A percentile compares a stretch with the other conserved stretches of the same genome.
Evolutionary conservation across 2,797 vertebrate genomes (phyloP).

Genomic region (Paguma larvata): DNA sequence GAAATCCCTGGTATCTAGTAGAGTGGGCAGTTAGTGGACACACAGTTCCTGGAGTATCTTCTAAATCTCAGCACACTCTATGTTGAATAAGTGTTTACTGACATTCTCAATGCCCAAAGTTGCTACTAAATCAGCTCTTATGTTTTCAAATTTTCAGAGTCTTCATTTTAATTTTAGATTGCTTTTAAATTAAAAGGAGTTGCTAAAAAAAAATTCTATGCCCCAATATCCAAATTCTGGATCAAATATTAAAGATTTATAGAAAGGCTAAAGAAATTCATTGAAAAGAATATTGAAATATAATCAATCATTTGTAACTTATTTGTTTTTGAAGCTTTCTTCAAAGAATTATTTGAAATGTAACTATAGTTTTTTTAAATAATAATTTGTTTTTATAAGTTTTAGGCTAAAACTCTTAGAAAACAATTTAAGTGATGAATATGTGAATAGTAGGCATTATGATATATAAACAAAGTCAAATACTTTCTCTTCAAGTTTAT

Average conservation of each 20-base stretch:
- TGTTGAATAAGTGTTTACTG: background rate
- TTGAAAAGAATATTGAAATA: constrained; percentile 23
- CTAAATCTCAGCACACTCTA: background rate
- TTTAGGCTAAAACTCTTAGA: constrained; percentile 25
- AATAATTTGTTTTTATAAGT: background rate
- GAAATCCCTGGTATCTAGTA: background rate
- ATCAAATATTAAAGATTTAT: constrained; percentile 15
- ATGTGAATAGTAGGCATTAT: background rate
- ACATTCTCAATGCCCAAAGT: background rate
- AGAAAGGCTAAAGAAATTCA: background rate
- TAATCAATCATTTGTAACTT: background rate
- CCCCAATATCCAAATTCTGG: background rate
- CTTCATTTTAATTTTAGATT: constrained; percentile 7
- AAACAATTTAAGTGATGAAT: constrained; percentile 6
- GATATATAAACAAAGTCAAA: constrained; percentile 9
- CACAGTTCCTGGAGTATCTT: background rate
- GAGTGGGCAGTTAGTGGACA: background rate
- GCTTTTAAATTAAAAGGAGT: constrained; percentile 5
- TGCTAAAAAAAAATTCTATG: background rate
- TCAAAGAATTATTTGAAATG: constrained; percentile 6
- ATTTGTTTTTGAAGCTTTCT: constrained; percentile 12
- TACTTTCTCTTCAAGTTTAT: constrained; percentile 47
- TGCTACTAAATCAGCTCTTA: background rate
- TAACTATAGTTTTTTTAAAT: constrained; percentile 51
- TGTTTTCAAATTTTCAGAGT: constrained; percentile 2